Evolutionary conservation across 2,888 invertebrate species (phyloP), one percentile per base, ranked within the genome.

Genomic region (Hirtodrosophila histrioides): DNA sequence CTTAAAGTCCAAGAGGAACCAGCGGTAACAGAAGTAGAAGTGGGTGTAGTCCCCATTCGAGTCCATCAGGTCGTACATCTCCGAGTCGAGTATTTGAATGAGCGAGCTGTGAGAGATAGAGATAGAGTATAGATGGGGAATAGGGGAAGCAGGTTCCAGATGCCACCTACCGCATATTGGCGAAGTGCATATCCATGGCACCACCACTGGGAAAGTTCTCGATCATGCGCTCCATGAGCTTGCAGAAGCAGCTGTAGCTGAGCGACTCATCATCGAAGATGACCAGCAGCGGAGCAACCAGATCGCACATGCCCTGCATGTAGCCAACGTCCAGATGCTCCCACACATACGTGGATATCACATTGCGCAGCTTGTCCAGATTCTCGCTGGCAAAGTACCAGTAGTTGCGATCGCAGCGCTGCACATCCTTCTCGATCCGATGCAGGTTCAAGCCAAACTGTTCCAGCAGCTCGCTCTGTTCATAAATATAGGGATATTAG

Each of bases 281-380:
- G 11, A 98, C 98, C 17, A 99, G 93, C 1, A 99, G 92, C 0
- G 98, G 98, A 0, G 98, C 98, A 0, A 96, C 97, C 64, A 99
- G 93, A 92, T 98, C 98, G 91, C 98, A 98, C 98, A 98, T 99
- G 83, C 98, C 98, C 92, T 98, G 98, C 94, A 98, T 97, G 92
- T 99, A 99, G 9, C 98, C 98, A 36, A 95, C 94, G 48, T 98
- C 97, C 76, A 99, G 92, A 90, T 98, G 97, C 89, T 98, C 97
- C 97, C 98, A 98, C 2, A 99, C 98, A 91, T 97, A 98, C 49
- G 86, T 88, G 54, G 98, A 98, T 95, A 99, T 98, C 56, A 99
- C 95, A 92, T 98, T 98, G 57, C 98, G 93, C 29, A 98, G 92
- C 91, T 98, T 98, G 86, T 98, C 97, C 77, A 98, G 93, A 92